A percentile compares a stretch with the other conserved stretches of the same genome.
Evolutionary conservation across 2,888 invertebrate species (phyloP).

Genomic region (Drosophila atripex): DNA sequence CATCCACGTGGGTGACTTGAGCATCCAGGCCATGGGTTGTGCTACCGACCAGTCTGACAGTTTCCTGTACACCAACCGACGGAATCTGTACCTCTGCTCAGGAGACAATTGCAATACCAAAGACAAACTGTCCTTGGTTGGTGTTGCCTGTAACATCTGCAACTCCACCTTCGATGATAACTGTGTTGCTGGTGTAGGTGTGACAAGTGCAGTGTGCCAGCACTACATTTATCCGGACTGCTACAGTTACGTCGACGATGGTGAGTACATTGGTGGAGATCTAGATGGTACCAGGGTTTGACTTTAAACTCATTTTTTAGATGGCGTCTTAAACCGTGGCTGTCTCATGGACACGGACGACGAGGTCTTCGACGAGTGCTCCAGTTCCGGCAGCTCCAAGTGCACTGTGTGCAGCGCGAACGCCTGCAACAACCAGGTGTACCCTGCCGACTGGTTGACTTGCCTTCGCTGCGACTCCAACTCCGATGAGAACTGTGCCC

Average conservation of each 20-base stretch:
- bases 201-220: conserved; percentile 24
- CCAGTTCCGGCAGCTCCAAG: conserved; percentile 44
- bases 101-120: conserved; percentile 71
- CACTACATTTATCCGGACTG: conserved; percentile 67
- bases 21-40: conserved; percentile 75
- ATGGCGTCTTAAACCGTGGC: conserved; percentile 70
- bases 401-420: conserved; percentile 63
- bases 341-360: conserved; percentile 66
- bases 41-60: conserved; percentile 64
- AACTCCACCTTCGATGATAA: conserved; percentile 50
- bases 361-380: conserved; percentile 63
- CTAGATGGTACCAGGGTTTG: not conserved
- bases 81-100: conserved; percentile 71
- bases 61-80: conserved; percentile 49
- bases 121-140: conserved; percentile 42
- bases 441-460: conserved; percentile 70
- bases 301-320: conserved; percentile 37
- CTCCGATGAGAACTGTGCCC: conserved; percentile 59
- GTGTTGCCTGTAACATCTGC: conserved; percentile 61
- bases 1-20: conserved; percentile 65
- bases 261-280: conserved; percentile 41
- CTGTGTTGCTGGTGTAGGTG: conserved; percentile 51
- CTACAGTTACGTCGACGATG: conserved; percentile 51
- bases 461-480: conserved; percentile 76
- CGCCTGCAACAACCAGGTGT: conserved; percentile 67